A percentile compares a stretch with the other conserved stretches of the same genome.
Evolutionary conservation across 2,113 vertebrate genomes (phyloP).

Genomic region (Sturnus vulgaris): DNA sequence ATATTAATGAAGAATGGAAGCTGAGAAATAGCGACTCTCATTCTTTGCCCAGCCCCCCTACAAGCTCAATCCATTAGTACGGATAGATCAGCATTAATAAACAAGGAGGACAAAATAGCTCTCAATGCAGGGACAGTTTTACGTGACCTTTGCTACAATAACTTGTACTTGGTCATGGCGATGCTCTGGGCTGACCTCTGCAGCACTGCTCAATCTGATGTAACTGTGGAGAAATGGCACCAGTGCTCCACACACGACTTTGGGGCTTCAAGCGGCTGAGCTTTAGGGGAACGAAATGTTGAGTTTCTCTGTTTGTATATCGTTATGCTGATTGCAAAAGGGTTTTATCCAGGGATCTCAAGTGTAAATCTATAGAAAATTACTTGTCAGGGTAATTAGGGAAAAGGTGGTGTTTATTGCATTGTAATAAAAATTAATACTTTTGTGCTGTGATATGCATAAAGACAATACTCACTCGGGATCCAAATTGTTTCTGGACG

Average conservation of each 20-base stretch:
- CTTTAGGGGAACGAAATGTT: background rate
- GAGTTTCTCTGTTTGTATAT: slow-evolving; percentile 24
- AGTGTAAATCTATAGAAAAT: slow-evolving; percentile 49
- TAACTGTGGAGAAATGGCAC: background rate
- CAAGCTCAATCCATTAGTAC: slow-evolving; percentile 75
- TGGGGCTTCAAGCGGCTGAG: background rate
- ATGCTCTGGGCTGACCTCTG: background rate
- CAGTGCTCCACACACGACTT: background rate
- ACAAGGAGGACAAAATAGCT: slow-evolving; percentile 65
- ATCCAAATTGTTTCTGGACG: slow-evolving; percentile 17
- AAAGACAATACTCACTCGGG: slow-evolving; percentile 19
- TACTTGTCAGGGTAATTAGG: slow-evolving; percentile 33
- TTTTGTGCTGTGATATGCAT: slow-evolving; percentile 34
- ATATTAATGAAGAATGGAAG: slow-evolving; percentile 69
- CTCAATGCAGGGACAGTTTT: slow-evolving; percentile 60
- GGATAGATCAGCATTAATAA: slow-evolving; percentile 70
- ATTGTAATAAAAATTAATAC: slow-evolving; percentile 35
- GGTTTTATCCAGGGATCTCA: background rate
- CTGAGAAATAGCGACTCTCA: slow-evolving; percentile 60
- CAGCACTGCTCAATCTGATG: background rate
- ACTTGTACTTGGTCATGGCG: background rate
- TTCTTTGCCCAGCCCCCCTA: slow-evolving; percentile 60
- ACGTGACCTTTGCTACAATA: background rate
- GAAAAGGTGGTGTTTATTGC: slow-evolving; percentile 37
- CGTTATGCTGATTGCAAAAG: background rate